Percentiles rank a stretch among this genome's conserved stretches.
Evolutionary conservation across 2,888 invertebrate species (phyloP).

Genomic region (Sinopyrophorus schimmeli): DNA sequence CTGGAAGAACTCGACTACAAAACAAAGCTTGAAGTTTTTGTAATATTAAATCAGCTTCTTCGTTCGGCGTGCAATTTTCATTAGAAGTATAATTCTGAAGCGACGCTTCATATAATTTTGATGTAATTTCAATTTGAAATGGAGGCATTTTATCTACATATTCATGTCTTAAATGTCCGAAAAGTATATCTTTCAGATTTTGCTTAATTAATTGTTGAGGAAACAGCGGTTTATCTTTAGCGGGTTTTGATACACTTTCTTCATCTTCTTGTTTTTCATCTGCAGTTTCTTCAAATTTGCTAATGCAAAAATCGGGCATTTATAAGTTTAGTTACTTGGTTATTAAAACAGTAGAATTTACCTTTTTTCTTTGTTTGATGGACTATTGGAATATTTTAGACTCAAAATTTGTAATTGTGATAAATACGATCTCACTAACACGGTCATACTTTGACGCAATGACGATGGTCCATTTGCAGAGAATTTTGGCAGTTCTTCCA

Average conservation of each 20-base stretch:
- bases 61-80: conserved; percentile 22
- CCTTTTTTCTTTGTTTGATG: conserved; percentile 16
- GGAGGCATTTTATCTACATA: conserved; percentile 60
- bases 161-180: conserved; percentile 54
- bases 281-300: background rate
- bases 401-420: conserved; percentile 52
- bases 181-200: conserved; percentile 51
- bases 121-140: conserved; percentile 51
- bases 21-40: conserved; percentile 61
- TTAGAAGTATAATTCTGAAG: conserved; percentile 21
- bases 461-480: conserved; percentile 56
- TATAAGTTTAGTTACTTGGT: too few species aligned
- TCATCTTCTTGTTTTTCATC: conserved; percentile 8
- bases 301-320: background rate
- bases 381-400: conserved; percentile 41
- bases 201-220: background rate
- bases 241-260: background rate
- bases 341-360: conserved; percentile 10
- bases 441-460: conserved; percentile 61
- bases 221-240: conserved; percentile 3
- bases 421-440: conserved; percentile 65
- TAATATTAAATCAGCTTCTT: conserved; percentile 48
- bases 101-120: conserved; percentile 45
- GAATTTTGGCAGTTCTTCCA: conserved; percentile 48
- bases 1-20: conserved; percentile 60